A percentile compares a stretch with the other conserved stretches of the same genome.
Conservation (phyloP, 2,888 invertebrate species). For the Pollenia labialis region DNA sequence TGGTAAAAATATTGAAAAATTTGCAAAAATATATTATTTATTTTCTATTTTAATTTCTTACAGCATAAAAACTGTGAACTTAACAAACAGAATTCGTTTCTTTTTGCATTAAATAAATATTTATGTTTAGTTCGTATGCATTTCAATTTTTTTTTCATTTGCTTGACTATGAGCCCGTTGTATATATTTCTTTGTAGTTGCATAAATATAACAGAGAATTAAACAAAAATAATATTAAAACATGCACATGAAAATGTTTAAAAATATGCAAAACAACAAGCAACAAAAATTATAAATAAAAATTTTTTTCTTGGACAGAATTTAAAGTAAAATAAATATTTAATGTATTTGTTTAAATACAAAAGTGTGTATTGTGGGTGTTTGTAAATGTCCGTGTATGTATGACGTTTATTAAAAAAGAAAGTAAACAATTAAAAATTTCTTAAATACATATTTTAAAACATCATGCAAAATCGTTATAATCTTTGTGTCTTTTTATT, state of each 20-base stretch:
- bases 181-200: too few relatives aligned
- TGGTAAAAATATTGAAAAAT: too few relatives aligned
- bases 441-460: constrained; percentile 10
- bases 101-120: too few relatives aligned
- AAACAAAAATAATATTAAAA: too few relatives aligned
- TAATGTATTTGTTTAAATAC: constrained; percentile 2
- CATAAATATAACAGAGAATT: too few relatives aligned
- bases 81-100: too few relatives aligned
- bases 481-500: constrained; percentile 3
- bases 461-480: background rate
- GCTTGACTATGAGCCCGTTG: too few relatives aligned
- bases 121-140: too few relatives aligned
- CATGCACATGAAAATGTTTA: background rate
- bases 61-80: too few relatives aligned
- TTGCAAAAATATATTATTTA: too few relatives aligned
- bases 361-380: background rate
- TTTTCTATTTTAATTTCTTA: too few relatives aligned
- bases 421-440: constrained; percentile 33
- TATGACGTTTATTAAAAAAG: background rate
- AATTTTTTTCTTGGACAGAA: background rate
- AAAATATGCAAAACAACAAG: background rate
- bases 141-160: too few relatives aligned
- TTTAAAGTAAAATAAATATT: background rate
- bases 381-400: background rate
- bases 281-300: constrained; percentile 9